phyloP scores from a whole-genome alignment of 2,113 vertebrate genomes.

The Apeltes quadracus region DNA sequence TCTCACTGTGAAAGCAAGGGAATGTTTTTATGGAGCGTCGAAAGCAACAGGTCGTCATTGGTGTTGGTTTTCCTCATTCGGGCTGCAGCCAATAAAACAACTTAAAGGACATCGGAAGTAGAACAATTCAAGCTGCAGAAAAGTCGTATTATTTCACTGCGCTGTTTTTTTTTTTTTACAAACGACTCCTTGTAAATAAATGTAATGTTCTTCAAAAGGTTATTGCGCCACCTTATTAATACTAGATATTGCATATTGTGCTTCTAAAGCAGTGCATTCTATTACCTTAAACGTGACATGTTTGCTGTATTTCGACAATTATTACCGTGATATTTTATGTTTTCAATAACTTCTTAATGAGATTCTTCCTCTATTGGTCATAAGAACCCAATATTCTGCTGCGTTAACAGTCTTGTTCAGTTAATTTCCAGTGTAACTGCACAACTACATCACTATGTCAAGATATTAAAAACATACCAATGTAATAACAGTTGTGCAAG shows the following conservation, averaged over 20 bases:
- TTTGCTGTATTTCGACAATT: conserved; percentile 4
- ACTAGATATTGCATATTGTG: neutral
- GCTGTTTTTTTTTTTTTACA: neutral
- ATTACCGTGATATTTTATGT: conserved; percentile 10
- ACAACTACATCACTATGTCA: neutral
- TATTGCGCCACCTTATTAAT: neutral
- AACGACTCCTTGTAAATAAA: neutral
- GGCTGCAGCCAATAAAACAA: neutral
- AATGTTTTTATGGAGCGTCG: neutral
- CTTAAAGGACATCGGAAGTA: neutral
- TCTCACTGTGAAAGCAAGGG: neutral
- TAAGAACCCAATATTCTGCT: neutral
- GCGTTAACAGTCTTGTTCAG: neutral
- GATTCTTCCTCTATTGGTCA: neutral
- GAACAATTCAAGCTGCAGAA: neutral
- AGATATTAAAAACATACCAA: neutral
- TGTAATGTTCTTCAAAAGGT: neutral
- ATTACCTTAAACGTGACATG: neutral
- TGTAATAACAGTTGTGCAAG: neutral
- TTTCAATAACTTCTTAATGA: neutral
- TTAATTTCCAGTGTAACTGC: neutral
- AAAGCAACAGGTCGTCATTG: conserved; percentile 6
- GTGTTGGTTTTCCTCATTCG: neutral
- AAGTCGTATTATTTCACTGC: neutral
- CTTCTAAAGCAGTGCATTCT: neutral